phyloP scores from a whole-genome alignment of 2,888 invertebrate species.

The Stenchaetothrips biformis region DNA sequence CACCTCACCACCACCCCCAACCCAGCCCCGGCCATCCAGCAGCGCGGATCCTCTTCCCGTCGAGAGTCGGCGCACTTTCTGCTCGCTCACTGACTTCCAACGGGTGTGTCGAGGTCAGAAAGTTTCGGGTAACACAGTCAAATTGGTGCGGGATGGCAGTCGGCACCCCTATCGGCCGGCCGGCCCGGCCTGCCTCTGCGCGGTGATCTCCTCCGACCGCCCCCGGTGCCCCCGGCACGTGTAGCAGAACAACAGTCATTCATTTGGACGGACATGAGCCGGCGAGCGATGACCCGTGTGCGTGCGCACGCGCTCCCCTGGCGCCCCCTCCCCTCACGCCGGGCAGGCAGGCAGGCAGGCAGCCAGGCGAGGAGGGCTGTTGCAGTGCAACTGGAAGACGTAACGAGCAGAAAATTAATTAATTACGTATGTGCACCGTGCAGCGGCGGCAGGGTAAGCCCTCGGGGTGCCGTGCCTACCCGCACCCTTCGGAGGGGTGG shows the following conservation, averaged over 20 bases:
- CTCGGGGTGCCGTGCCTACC: neutral
- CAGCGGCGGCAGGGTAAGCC: neutral
- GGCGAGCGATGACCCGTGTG: too few relatives aligned
- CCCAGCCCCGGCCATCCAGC: neutral
- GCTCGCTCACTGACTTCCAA: too few relatives aligned
- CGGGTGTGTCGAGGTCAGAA: too few relatives aligned
- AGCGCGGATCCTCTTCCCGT: too few relatives aligned
- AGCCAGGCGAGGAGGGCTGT: neutral
- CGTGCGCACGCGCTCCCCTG: too few relatives aligned
- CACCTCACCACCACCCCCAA: neutral
- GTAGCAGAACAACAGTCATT: too few relatives aligned
- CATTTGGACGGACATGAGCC: too few relatives aligned
- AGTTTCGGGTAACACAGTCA: too few relatives aligned
- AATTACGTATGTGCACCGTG: constrained; percentile 14
- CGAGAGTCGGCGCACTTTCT: too few relatives aligned
- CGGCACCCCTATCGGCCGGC: too few relatives aligned
- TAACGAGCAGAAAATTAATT: constrained; percentile 22
- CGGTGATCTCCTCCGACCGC: neutral
- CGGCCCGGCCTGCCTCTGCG: neutral
- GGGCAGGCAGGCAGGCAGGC: neutral
- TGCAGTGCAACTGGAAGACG: neutral
- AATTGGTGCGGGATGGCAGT: too few relatives aligned
- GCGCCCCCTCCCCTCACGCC: too few relatives aligned
- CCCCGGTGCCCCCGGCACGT: neutral
- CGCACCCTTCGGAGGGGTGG: neutral